Conservation (phyloP, 2,888 invertebrate species). For the Plutella xylostella region DNA sequence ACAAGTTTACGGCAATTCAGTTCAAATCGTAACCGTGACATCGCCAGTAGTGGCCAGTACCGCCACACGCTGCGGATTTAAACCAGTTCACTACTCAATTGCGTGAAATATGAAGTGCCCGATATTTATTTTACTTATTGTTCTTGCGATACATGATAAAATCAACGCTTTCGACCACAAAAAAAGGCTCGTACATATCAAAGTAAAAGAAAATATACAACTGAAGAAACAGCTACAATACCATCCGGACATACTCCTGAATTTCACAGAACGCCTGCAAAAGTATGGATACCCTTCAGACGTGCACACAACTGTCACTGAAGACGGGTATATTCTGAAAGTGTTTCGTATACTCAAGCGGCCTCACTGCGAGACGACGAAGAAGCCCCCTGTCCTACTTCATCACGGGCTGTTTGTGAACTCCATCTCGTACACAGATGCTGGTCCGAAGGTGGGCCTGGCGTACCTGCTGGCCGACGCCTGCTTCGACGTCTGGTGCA, state of each 20-base stretch:
- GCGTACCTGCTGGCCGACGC: not conserved
- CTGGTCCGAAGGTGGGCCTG: not conserved
- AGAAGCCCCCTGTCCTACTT: not conserved
- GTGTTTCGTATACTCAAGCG: conserved; percentile 21
- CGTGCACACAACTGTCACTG: not conserved
- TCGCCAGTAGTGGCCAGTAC: too few species aligned
- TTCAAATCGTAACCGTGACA: too few species aligned
- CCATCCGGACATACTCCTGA: not conserved
- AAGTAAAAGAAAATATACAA: not conserved
- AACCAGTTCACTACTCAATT: not conserved
- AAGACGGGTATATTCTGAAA: conserved; percentile 29
- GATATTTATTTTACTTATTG: too few species aligned
- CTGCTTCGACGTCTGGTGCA: conserved; percentile 63
- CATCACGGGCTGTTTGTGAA: conserved; percentile 4
- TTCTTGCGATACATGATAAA: not conserved
- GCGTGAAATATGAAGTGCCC: not conserved
- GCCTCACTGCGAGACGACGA: not conserved
- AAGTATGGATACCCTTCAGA: conserved; percentile 17
- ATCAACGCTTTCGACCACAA: not conserved
- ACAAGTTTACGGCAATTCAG: too few species aligned
- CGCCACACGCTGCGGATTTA: not conserved
- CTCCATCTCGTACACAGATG: not conserved
- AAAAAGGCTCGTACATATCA: not conserved
- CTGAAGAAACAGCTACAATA: not conserved
- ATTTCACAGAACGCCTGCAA: conserved; percentile 19